These are phyloP conservation scores for Caenorhabditis virilis DNA, from an alignment of 2,888 invertebrate species.

Conservation along the genomic window DNA sequence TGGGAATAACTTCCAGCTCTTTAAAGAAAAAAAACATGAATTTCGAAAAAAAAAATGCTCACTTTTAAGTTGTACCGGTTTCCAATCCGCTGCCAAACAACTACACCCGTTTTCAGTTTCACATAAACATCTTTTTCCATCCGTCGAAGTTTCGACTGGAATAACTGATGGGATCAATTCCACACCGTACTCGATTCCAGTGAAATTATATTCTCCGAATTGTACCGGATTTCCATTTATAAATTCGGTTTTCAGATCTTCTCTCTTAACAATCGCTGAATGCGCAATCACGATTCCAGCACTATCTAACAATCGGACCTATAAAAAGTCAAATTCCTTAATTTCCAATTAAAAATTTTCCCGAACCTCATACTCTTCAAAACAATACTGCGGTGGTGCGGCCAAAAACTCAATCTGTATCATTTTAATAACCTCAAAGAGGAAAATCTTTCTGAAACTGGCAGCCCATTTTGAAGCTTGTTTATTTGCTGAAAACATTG, in stretches of 20 bases:
- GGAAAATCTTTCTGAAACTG: constrained; percentile 63
- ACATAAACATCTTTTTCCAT: constrained; percentile 63
- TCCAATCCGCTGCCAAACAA: constrained; percentile 66
- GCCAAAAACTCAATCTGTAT: constrained; percentile 66
- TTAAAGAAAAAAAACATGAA: too few relatives aligned
- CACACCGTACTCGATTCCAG: constrained; percentile 56
- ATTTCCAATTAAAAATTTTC: not conserved
- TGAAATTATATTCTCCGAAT: constrained; percentile 66
- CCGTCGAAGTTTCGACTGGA: constrained; percentile 59
- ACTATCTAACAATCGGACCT: constrained; percentile 64
- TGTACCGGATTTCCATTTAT: constrained; percentile 51
- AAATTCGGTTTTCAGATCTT: constrained; percentile 53
- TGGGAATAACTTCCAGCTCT: too few relatives aligned
- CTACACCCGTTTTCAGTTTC: constrained; percentile 60
- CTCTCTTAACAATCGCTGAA: constrained; percentile 41
- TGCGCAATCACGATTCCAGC: constrained; percentile 55
- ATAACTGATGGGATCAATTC: constrained; percentile 65
- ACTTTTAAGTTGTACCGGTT: constrained; percentile 53
- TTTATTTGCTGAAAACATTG: constrained; percentile 57
- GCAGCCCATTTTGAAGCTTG: constrained; percentile 67
- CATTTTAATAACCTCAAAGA: constrained; percentile 54
- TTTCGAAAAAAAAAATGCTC: not conserved
- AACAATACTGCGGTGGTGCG: constrained; percentile 64
- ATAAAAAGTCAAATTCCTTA: constrained; percentile 9
- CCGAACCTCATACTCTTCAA: constrained; percentile 63